phyloP scores from a whole-genome alignment of 2,888 invertebrate genomes.

The Aradus depressus region DNA sequence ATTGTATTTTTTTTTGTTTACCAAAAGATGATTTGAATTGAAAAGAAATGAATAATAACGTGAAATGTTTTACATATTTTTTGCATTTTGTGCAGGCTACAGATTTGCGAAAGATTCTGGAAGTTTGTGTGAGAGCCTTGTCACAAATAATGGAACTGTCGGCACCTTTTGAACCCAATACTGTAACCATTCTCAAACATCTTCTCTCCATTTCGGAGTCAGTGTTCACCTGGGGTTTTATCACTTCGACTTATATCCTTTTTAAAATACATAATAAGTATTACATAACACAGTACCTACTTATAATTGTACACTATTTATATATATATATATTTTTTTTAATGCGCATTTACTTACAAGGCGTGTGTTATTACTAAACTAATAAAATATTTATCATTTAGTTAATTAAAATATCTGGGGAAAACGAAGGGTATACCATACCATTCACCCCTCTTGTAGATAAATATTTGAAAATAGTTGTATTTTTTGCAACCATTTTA shows the following conservation, averaged over 20 bases:
- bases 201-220: slow-evolving; percentile 66
- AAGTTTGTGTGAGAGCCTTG: slow-evolving; percentile 53
- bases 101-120: slow-evolving; percentile 69
- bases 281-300: no score
- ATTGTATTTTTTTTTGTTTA: neutral
- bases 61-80: slow-evolving; percentile 11
- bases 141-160: slow-evolving; percentile 46
- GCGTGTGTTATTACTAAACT: no score
- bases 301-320: no score
- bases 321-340: no score
- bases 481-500: no score
- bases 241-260: slow-evolving; percentile 48
- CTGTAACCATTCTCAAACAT: slow-evolving; percentile 52
- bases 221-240: slow-evolving; percentile 72
- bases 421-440: no score
- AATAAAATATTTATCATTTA: no score
- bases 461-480: no score
- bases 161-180: slow-evolving; percentile 40
- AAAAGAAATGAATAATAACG: neutral
- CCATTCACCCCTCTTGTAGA: no score
- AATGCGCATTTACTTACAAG: no score
- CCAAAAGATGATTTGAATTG: neutral
- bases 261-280: slow-evolving; percentile 31
- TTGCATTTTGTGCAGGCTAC: slow-evolving; percentile 39
- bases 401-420: no score